Evolutionary conservation across 2,113 vertebrate genomes (phyloP).

Genomic region (Speoplatyrhinus poulsoni): DNA sequence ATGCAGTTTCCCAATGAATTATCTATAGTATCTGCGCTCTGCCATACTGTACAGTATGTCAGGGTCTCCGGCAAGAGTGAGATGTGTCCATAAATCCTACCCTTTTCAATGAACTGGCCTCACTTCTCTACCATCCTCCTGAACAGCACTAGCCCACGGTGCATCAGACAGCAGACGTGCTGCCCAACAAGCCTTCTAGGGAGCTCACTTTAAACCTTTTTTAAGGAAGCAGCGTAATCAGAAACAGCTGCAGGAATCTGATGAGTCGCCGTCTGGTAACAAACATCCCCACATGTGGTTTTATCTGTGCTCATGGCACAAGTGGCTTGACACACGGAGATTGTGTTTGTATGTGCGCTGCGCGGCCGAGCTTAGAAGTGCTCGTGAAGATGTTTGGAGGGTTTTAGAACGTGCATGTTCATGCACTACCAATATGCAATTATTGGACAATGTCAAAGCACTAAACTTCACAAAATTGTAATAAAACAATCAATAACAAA

Average conservation of each 20-base stretch:
- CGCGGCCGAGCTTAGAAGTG: slow-evolving; percentile 18
- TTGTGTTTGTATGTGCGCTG: slow-evolving; percentile 8
- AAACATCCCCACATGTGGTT: slow-evolving; percentile 67
- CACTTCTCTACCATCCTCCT: slow-evolving; percentile 27
- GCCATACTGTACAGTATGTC: no score
- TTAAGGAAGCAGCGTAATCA: slow-evolving; percentile 45
- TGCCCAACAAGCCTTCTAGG: slow-evolving; percentile 35
- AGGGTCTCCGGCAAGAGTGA: neutral
- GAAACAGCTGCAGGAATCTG: slow-evolving; percentile 71
- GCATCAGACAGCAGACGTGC: slow-evolving; percentile 38
- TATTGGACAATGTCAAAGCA: no score
- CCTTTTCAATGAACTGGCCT: neutral
- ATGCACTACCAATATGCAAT: no score
- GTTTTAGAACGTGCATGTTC: no score
- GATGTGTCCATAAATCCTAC: neutral
- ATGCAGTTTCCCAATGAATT: no score
- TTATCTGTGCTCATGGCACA: slow-evolving; percentile 52
- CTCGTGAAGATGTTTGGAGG: neutral
- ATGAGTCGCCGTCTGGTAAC: slow-evolving; percentile 63
- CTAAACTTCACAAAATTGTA: no score
- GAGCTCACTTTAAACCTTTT: slow-evolving; percentile 36
- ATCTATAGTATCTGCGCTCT: no score
- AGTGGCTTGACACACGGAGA: slow-evolving; percentile 23
- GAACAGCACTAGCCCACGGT: slow-evolving; percentile 32
- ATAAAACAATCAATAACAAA: no score